Conservation (phyloP, 2,113 vertebrate species). For the Cervus canadensis region DNA sequence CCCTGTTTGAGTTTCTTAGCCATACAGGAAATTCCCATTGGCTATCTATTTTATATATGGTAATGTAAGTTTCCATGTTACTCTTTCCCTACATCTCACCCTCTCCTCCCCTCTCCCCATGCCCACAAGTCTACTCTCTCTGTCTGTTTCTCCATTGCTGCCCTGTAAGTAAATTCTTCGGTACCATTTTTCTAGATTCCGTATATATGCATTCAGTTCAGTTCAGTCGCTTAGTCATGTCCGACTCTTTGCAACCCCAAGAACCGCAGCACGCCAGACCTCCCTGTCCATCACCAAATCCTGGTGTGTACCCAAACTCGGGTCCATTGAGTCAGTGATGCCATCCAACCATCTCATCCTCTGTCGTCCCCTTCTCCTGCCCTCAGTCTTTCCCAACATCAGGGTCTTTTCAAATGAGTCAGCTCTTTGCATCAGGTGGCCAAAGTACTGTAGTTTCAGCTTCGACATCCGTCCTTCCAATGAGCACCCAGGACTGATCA, state of each 20-base stretch:
- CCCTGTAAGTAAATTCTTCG: background rate
- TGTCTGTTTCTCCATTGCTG: background rate
- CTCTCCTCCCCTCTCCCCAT: background rate
- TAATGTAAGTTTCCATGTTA: background rate
- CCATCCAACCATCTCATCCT: background rate
- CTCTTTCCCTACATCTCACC: background rate
- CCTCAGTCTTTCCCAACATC: background rate
- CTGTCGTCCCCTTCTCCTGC: background rate
- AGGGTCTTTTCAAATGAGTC: background rate
- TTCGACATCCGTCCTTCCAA: background rate
- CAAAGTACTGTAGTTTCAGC: background rate
- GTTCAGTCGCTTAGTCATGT: background rate
- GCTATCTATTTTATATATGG: background rate
- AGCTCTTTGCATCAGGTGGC: background rate
- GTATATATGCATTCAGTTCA: background rate
- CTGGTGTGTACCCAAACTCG: background rate
- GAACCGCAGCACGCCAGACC: rapidly evolving
- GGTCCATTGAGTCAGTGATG: background rate
- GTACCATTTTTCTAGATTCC: background rate
- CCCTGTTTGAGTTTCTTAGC: background rate
- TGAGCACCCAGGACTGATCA: background rate
- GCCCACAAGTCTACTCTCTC: background rate
- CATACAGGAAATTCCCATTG: background rate
- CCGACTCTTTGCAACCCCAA: background rate
- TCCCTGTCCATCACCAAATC: background rate